phyloP scores from a whole-genome alignment of 2,888 invertebrate species.

The Drosophila paramelanica region DNA sequence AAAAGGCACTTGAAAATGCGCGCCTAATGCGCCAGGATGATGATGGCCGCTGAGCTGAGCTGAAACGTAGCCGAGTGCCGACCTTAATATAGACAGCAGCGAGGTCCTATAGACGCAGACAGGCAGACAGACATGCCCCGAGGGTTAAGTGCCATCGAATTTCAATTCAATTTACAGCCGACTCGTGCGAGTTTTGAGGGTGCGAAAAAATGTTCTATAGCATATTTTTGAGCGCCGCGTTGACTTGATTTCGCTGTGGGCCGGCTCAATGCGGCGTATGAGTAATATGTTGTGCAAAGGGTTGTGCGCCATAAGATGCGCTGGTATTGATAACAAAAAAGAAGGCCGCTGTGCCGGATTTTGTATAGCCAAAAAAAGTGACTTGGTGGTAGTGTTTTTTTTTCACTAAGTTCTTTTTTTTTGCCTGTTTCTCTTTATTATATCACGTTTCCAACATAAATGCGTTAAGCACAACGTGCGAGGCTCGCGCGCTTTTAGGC shows the following conservation, averaged over 20 bases:
- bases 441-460: constrained; percentile 81
- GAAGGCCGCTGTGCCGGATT: constrained; percentile 55
- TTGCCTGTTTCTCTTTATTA: constrained; percentile 70
- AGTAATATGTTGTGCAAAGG: constrained; percentile 72
- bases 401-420: constrained; percentile 16
- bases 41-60: constrained; percentile 53
- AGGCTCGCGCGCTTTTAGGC: constrained; percentile 62
- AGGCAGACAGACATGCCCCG: constrained; percentile 27
- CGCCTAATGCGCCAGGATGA: constrained; percentile 71
- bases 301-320: constrained; percentile 54
- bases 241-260: constrained; percentile 55
- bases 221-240: constrained; percentile 62
- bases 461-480: constrained; percentile 72
- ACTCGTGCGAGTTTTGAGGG: constrained; percentile 58
- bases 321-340: constrained; percentile 71
- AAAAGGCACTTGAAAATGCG: constrained; percentile 78
- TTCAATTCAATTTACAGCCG: constrained; percentile 77
- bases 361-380: constrained; percentile 29
- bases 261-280: constrained; percentile 61
- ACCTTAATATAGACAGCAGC: constrained; percentile 74
- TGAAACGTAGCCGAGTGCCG: constrained; percentile 31
- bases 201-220: constrained; percentile 70
- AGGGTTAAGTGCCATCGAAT: constrained; percentile 78
- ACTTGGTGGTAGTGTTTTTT: constrained; percentile 29
- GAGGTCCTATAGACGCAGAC: constrained; percentile 43